Percentiles rank a stretch among this genome's conserved stretches.
Evolutionary conservation across 2,113 vertebrate genomes (phyloP).

Genomic region (Stigmatopora nigra): DNA sequence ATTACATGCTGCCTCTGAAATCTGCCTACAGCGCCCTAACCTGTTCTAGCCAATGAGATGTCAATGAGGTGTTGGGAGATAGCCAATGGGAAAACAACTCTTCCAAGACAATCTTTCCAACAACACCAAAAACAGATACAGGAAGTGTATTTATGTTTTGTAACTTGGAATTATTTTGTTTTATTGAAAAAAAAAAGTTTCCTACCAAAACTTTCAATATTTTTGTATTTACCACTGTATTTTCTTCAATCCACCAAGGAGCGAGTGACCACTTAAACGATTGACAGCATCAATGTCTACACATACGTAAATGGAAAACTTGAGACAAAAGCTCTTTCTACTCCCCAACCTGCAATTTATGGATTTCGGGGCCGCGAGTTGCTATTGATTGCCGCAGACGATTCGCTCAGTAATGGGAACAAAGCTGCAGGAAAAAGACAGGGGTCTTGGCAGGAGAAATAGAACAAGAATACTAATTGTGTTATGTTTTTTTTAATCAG

Average conservation of each 20-base stretch:
- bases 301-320: constrained; percentile 39
- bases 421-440: constrained; percentile 28
- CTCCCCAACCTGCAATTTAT: constrained; percentile 31
- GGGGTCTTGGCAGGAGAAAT: constrained; percentile 23
- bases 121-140: too few species aligned
- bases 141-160: too few species aligned
- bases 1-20: too few species aligned
- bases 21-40: too few species aligned
- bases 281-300: constrained; percentile 41
- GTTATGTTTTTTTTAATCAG: constrained; percentile 10
- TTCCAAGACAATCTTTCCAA: too few species aligned
- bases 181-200: too few species aligned
- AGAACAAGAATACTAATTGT: constrained; percentile 32
- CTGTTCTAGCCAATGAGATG: too few species aligned
- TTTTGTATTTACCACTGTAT: too few species aligned
- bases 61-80: too few species aligned
- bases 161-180: too few species aligned
- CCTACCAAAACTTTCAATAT: too few species aligned
- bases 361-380: constrained; percentile 30
- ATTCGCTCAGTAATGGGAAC: constrained; percentile 53
- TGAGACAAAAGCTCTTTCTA: constrained; percentile 37
- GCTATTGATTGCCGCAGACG: constrained; percentile 51
- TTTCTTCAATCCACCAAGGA: not conserved
- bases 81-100: too few species aligned
- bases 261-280: constrained; percentile 41